A percentile compares a stretch with the other conserved stretches of the same genome.
Conservation (phyloP, 92 coral and sea anemone species). For the Pocillopora meandrina region DNA sequence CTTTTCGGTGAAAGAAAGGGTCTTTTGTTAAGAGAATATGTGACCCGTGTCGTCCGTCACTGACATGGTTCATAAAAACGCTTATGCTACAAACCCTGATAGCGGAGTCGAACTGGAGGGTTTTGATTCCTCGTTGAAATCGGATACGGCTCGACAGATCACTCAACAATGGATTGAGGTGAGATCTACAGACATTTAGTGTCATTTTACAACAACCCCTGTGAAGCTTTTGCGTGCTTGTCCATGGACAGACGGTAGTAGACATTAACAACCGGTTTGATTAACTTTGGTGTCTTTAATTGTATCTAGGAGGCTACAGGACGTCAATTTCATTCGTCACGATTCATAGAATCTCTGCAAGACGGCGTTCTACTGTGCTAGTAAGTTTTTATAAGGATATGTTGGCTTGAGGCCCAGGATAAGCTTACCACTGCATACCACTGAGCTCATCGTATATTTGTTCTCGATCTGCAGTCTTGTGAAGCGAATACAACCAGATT, state of each 20-base stretch:
- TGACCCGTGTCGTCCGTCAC: constrained; percentile 16
- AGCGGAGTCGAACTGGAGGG: constrained; percentile 25
- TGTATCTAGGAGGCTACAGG: constrained; percentile 67
- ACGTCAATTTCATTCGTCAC: constrained; percentile 54
- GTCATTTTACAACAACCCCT: constrained; percentile 58
- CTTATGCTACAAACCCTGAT: constrained; percentile 16
- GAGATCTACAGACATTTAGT: constrained; percentile 37
- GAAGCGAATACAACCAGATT: constrained; percentile 66
- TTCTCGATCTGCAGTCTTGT: constrained; percentile 56
- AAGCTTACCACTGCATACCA: background rate
- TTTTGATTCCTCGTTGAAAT: constrained; percentile 56
- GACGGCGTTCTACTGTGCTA: constrained; percentile 67
- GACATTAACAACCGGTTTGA: constrained; percentile 18
- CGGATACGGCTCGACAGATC: constrained; percentile 80
- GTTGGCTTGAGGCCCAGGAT: constrained; percentile 17
- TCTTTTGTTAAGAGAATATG: constrained; percentile 3
- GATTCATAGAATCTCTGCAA: constrained; percentile 60
- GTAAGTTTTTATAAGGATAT: constrained; percentile 39
- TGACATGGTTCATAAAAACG: constrained; percentile 47
- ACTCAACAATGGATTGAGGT: constrained; percentile 88
- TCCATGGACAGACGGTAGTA: constrained; percentile 26
- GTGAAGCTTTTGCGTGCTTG: constrained; percentile 31
- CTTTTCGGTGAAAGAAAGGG: background rate
- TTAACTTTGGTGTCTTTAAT: constrained; percentile 26
- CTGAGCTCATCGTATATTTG: constrained; percentile 2